Conservation (phyloP, 2,113 vertebrate genomes). For the Echinops telfairi region DNA sequence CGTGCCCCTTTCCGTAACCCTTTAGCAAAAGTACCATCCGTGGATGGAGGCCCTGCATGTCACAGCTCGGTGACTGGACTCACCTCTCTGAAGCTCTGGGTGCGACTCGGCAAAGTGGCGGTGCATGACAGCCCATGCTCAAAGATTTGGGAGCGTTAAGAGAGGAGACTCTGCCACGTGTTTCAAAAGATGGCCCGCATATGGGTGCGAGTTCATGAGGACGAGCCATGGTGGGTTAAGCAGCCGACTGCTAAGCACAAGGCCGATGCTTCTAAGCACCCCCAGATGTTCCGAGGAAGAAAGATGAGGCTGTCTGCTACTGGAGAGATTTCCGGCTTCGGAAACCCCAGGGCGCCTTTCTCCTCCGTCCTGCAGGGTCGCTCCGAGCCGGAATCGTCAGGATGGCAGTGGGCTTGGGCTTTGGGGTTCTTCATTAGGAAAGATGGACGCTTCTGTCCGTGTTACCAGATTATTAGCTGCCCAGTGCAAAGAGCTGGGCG, state of each 20-base stretch:
- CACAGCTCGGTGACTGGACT: background rate
- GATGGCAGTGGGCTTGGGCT: too few relatives aligned
- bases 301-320: too few relatives aligned
- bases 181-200: background rate
- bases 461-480: background rate
- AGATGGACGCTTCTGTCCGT: background rate
- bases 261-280: too few relatives aligned
- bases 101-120: constrained; percentile 10
- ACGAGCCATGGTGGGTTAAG: background rate
- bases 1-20: background rate
- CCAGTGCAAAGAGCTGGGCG: background rate
- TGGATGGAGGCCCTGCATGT: background rate
- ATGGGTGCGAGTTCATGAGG: background rate
- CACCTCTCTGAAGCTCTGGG: background rate
- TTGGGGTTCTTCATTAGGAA: too few relatives aligned
- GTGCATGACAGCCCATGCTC: background rate
- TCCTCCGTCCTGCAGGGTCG: too few relatives aligned
- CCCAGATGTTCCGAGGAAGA: too few relatives aligned
- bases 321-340: too few relatives aligned
- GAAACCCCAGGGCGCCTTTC: too few relatives aligned
- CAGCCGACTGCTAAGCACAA: too few relatives aligned
- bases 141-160: background rate
- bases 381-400: too few relatives aligned
- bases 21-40: background rate
- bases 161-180: background rate